Base-by-base conservation (phyloP, 2,888 invertebrate genomes). In the Apamea sordens region DNA sequence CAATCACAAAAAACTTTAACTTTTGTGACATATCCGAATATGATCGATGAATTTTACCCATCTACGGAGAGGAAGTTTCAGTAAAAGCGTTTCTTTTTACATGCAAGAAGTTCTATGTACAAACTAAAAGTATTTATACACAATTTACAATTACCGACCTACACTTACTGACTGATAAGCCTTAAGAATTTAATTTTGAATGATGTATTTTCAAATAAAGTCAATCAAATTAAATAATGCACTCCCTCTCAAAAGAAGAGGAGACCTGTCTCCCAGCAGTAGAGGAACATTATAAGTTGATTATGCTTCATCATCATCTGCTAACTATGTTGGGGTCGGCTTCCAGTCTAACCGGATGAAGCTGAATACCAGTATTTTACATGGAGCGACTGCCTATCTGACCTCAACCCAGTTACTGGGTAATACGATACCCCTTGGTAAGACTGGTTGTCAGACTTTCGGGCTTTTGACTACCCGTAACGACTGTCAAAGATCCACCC, bases 11-110 rank as follows among this genome's bases (percentile, higher is more conserved):
- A 89, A 90, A 87, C 86, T 88, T 86, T 79, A 84, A 88, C 87
- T 83, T 84, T 82, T 75, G 76, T 78, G 89, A 88, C 88, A 87
- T 87, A 82, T 82, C 70, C 78, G 85, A 88, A 88, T 77, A 90
- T 89, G 92, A 92, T 92, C 83, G 91, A 92, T 92, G 91, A 82
- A 87, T 88, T 89, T 84, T 84, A 84, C 73, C 85, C 86, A 79
- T 84, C 71, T 76, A 68, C 71, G 64, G 75, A 81, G 80, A 80
- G 74, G 74, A 87, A 88, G 71, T 83, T 88, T 85, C 68, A 71
- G 73, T 77, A 77, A 69, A 73, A 73, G 74, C 28, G 61, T 67
- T 79, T 77, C 74, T 78, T 81, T 76, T 72, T 77, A 53, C 59
- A 28, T 13, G 47, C 65, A 72, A 7, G 13, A 71, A 61, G 32